These are phyloP conservation scores for Telmatochromis bifrenatus DNA, from an alignment of 2,113 vertebrate genomes.

Conservation along the genomic window DNA sequence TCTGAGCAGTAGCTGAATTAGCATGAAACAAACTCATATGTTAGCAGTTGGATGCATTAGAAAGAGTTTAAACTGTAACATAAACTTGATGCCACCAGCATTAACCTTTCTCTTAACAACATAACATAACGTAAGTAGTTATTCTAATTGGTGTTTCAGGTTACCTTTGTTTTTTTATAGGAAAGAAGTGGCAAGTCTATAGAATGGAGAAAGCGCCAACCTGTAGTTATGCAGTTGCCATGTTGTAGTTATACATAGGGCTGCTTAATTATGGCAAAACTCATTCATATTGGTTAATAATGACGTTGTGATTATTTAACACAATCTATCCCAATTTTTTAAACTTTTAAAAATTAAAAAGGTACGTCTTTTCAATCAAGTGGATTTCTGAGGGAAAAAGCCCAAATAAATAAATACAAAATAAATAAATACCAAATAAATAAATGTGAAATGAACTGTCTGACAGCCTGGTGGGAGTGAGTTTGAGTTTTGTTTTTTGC, in stretches of 20 bases:
- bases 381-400: neutral
- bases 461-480: neutral
- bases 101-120: neutral
- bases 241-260: neutral
- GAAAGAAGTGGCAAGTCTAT: neutral
- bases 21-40: neutral
- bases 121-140: neutral
- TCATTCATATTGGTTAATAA: neutral
- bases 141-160: neutral
- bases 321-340: neutral
- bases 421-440: neutral
- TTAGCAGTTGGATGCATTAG: neutral
- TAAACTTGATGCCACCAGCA: neutral
- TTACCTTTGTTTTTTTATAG: neutral
- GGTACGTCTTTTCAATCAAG: neutral
- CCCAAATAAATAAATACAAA: neutral
- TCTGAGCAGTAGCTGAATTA: neutral
- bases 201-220: neutral
- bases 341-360: neutral
- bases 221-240: neutral
- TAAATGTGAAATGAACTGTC: neutral
- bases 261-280: neutral
- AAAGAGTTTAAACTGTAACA: neutral
- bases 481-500: neutral
- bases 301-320: neutral